Base-by-base conservation (phyloP, 2,113 vertebrate genomes). In the Rhinolophus sinicus region DNA sequence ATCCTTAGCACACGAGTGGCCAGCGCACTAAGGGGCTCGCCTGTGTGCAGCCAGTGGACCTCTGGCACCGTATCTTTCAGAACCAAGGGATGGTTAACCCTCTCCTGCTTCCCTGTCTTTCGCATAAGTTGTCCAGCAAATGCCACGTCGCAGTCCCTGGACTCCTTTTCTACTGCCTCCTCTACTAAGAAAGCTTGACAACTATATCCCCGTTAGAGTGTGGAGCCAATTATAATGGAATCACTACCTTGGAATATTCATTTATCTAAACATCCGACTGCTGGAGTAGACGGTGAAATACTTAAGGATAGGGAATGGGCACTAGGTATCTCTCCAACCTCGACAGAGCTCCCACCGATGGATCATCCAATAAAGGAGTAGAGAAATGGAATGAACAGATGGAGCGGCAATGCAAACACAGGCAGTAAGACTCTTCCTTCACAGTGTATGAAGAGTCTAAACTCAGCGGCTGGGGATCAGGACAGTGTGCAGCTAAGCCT, bases 401-500 rank as follows among this genome's bases (percentile, higher is more conserved):
- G 3, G 58, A 62, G n/a, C 73, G 10, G 10, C 35, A 10, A 0
- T 2, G 28, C 15, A 14, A 13, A 8, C 54, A 38, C 6, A 35
- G 26, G 33, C 52, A 69, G 47, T 30, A 33, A 67, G 28, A 24
- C 3, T 33, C 78, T 30, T 75, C 30, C 80, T 38, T 10, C 12
- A 30, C 1, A 3, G 0, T 65, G 13, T 2, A 19, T 33, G 22
- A 33, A 28, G 22, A 30, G 18, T 58, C 33, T 38, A 26, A 38
- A n/a, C 72, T 58, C 30, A 5, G 16, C 16, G 22, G 26, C 1
- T 0, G 2, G 80, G 76, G 13, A 35, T 16, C 3, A 14, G n/a
- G 62, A 33, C 5, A 1, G 5, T 1, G 6, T 3, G 21, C 65
- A 38, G 13, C 5, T 9, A 24, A 67, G 65, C 0, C 6, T 50